Percentiles rank a stretch among this genome's conserved stretches.
Evolutionary conservation across 2,888 invertebrate species (phyloP).

Genomic region (Cataglyphis albicans): DNA sequence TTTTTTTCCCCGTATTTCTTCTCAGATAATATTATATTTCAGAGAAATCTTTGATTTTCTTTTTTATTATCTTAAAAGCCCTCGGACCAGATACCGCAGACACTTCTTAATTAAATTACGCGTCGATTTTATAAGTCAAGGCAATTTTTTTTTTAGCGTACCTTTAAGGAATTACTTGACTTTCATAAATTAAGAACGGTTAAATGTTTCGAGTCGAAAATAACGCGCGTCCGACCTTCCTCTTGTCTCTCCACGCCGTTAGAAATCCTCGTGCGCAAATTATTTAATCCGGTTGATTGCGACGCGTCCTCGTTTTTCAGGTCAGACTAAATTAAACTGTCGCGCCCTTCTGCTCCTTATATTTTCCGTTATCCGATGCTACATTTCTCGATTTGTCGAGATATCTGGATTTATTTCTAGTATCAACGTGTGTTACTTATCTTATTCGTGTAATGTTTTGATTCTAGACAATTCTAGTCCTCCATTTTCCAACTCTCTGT

Average conservation of each 20-base stretch:
- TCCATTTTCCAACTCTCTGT: neutral
- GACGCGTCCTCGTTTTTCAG: conserved; percentile 35
- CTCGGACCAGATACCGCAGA: neutral
- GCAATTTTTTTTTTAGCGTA: conserved; percentile 3
- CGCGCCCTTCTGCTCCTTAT: conserved; percentile 13
- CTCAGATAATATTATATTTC: neutral
- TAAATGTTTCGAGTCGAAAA: conserved; percentile 32
- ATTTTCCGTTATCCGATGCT: conserved; percentile 10
- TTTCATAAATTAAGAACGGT: conserved; percentile 16
- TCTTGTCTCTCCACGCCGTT: neutral
- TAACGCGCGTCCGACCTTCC: conserved; percentile 13
- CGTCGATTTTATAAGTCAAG: neutral
- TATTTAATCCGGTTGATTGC: conserved; percentile 46
- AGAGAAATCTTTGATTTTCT: neutral
- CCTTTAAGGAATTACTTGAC: neutral
- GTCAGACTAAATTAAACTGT: conserved; percentile 49
- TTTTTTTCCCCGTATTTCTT: neutral
- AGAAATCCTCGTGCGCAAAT: neutral
- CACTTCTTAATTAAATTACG: neutral
- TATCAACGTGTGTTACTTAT: neutral
- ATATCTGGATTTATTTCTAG: conserved; percentile 23
- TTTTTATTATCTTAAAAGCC: neutral
- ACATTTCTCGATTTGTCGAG: neutral
- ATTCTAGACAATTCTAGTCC: neutral
- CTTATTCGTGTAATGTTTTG: neutral